These are phyloP conservation scores for Maconellicoccus hirsutus DNA, from an alignment of 1,140 invertebrate species.

Conservation along the genomic window DNA sequence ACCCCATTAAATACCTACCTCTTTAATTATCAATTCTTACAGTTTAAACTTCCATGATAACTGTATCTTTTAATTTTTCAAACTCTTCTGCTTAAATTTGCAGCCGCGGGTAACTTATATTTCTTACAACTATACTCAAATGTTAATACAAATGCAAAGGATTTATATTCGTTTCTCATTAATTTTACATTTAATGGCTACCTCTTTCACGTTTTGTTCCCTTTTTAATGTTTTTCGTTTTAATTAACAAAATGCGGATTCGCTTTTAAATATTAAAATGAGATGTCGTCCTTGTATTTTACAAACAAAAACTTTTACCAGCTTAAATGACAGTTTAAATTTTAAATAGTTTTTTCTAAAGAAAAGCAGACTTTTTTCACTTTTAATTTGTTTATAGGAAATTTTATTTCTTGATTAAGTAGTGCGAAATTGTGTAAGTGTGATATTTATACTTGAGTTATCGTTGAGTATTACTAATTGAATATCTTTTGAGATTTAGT, in stretches of 20 bases:
- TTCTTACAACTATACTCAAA: not conserved
- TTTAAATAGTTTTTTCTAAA: not conserved
- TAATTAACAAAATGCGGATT: not conserved
- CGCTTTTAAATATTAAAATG: not conserved
- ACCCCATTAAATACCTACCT: not conserved
- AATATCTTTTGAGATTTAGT: too few relatives aligned
- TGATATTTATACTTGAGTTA: too few relatives aligned
- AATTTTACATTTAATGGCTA: conserved; percentile 1
- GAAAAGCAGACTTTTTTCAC: too few relatives aligned
- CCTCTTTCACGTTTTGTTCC: not conserved
- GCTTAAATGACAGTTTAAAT: not conserved
- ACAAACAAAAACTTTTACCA: not conserved
- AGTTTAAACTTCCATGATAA: not conserved
- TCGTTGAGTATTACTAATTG: too few relatives aligned
- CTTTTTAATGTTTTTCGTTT: not conserved
- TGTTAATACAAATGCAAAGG: not conserved
- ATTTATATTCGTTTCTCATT: conserved; percentile 5
- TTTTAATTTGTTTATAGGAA: too few relatives aligned
- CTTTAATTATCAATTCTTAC: not conserved
- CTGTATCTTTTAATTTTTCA: not conserved
- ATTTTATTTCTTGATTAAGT: too few relatives aligned
- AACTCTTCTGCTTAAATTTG: not conserved
- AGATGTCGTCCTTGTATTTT: not conserved
- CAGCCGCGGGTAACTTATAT: not conserved
- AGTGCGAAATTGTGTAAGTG: too few relatives aligned